phyloP scores from a whole-genome alignment of 2,797 vertebrate genomes.

The Semotilus atromaculatus region DNA sequence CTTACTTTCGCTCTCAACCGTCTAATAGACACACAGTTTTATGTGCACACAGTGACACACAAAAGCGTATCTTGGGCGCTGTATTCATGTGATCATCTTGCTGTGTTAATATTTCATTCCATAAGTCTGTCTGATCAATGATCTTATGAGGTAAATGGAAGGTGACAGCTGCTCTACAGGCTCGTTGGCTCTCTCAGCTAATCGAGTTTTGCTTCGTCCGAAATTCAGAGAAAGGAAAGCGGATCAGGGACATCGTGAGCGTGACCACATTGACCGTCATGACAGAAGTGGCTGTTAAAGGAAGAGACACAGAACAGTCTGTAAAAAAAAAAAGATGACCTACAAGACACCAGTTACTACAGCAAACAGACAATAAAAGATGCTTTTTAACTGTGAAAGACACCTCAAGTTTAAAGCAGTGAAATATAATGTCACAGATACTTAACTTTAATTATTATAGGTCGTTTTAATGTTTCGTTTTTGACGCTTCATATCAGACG shows the following conservation, averaged over 20 bases:
- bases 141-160: slow-evolving; percentile 72
- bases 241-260: background rate
- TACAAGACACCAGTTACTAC: background rate
- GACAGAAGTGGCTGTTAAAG: slow-evolving; percentile 30
- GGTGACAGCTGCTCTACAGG: slow-evolving; percentile 77
- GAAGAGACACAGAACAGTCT: background rate
- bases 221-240: slow-evolving; percentile 25
- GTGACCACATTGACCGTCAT: slow-evolving; percentile 33
- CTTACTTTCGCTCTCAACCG: background rate
- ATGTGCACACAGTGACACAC: background rate
- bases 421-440: background rate
- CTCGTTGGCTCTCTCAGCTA: slow-evolving; percentile 70
- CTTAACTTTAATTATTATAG: background rate
- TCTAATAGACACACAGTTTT: slow-evolving; percentile 7
- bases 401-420: background rate
- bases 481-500: background rate
- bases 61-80: background rate
- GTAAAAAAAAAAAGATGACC: background rate
- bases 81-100: slow-evolving; percentile 18
- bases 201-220: slow-evolving; percentile 61
- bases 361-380: background rate
- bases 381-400: background rate
- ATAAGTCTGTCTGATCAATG: slow-evolving; percentile 77
- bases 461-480: no score
- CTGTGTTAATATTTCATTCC: slow-evolving; percentile 59